A percentile compares a stretch with the other conserved stretches of the same genome.
These are phyloP conservation scores for Poeciliopsis presidionis DNA, from an alignment of 2,797 vertebrate genomes.

Conservation along the genomic window DNA sequence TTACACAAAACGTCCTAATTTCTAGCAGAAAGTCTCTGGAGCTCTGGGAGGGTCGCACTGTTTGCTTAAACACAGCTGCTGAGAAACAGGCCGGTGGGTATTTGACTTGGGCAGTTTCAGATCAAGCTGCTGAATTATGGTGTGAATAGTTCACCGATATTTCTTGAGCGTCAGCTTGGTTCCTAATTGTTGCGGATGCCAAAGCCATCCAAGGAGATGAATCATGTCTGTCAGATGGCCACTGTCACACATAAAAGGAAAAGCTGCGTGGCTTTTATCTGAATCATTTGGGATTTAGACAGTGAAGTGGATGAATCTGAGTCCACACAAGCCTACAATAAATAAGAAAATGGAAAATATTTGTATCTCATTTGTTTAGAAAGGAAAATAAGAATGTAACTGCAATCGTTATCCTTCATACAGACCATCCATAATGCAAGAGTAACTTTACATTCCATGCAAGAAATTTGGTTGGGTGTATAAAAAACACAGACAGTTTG, in stretches of 20 bases:
- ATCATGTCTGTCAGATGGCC: conserved; percentile 57
- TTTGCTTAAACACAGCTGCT: conserved; percentile 58
- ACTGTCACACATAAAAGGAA: conserved; percentile 38
- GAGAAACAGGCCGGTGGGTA: conserved; percentile 1
- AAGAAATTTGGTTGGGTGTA: conserved; percentile 24
- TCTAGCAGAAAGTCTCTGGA: conserved; percentile 58
- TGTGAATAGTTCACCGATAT: conserved; percentile 10
- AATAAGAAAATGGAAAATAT: conserved; percentile 25
- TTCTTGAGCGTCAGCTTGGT: background rate
- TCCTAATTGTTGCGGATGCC: conserved; percentile 11
- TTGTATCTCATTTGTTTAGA: conserved; percentile 47
- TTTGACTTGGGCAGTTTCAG: conserved; percentile 17
- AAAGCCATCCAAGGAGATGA: conserved; percentile 34
- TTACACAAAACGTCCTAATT: conserved; percentile 61
- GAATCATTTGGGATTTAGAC: conserved; percentile 48
- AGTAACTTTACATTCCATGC: conserved; percentile 53
- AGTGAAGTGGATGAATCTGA: conserved; percentile 15
- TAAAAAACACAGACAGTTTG: conserved; percentile 25
- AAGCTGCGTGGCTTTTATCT: conserved; percentile 37
- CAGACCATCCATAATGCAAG: conserved; percentile 32
- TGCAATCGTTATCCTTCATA: conserved; percentile 47
- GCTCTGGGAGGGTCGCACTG: conserved; percentile 56
- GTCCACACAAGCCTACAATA: background rate
- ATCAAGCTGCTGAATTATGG: conserved; percentile 37
- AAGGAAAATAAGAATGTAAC: conserved; percentile 38